Percentiles rank a stretch among this genome's conserved stretches.
phyloP scores from a whole-genome alignment of 37 sponge, comb jelly and placozoan species.

The Dysidea cf. avara region DNA sequence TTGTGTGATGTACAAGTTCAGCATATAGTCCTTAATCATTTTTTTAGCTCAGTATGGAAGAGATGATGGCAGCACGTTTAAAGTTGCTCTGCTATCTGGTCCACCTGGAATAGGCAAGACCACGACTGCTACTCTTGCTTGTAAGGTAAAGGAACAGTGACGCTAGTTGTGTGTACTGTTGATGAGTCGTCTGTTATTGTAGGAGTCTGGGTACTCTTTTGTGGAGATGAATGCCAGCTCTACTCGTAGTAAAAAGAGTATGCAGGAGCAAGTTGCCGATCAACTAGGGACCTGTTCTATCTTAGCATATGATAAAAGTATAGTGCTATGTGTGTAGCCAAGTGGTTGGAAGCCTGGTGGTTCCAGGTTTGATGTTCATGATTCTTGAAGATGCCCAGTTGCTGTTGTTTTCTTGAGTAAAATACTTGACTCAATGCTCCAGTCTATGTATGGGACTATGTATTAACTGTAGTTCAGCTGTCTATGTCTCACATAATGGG shows the following conservation, averaged over 20 bases:
- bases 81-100: conserved; percentile 94
- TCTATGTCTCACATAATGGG: too few species aligned
- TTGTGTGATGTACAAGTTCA: too few species aligned
- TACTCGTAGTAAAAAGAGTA: conserved; percentile 75
- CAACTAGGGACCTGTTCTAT: conserved; percentile 69
- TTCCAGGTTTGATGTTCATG: too few species aligned
- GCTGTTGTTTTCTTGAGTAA: too few species aligned
- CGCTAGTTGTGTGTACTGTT: neutral
- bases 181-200: neutral
- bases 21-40: too few species aligned
- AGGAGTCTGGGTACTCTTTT: conserved; percentile 78
- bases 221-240: conserved; percentile 96
- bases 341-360: too few species aligned
- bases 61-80: conserved; percentile 70
- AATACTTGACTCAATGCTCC: conserved; percentile 5
- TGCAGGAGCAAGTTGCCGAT: conserved; percentile 62
- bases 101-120: conserved; percentile 99
- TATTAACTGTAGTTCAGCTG: neutral
- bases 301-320: too few species aligned
- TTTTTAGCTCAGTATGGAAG: too few species aligned
- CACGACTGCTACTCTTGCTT: conserved; percentile 91
- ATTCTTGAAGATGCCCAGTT: too few species aligned
- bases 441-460: conserved; percentile 1
- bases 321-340: too few species aligned
- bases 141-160: conserved; percentile 56